Conservation (phyloP, 2,113 vertebrate species). For the Melanostigma gelatinosum region DNA sequence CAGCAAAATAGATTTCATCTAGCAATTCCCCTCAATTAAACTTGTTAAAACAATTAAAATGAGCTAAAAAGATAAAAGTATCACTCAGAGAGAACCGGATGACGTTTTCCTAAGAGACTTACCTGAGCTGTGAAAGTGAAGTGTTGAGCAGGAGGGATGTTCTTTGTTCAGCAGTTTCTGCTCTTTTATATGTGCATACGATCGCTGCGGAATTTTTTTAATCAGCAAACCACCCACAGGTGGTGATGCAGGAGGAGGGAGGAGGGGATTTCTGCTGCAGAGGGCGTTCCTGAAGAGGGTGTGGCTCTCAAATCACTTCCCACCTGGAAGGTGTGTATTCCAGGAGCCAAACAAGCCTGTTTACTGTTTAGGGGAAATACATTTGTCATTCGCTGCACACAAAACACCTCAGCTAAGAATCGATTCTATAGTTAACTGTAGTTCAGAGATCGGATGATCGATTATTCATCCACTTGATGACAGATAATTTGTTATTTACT, state of each 20-base stretch:
- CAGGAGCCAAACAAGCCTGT: background rate
- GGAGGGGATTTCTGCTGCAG: background rate
- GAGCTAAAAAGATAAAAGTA: too few species aligned
- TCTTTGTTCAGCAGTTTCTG: background rate
- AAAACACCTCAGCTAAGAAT: background rate
- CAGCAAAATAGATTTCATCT: too few species aligned
- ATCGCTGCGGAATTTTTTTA: background rate
- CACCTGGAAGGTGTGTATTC: too few species aligned
- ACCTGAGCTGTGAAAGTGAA: slow-evolving; percentile 22
- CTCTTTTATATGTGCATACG: background rate
- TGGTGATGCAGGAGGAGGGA: background rate
- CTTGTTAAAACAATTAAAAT: too few species aligned
- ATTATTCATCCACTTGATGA: background rate
- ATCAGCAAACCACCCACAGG: background rate
- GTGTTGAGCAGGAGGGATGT: background rate
- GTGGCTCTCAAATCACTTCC: slow-evolving; percentile 26
- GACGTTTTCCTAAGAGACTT: background rate
- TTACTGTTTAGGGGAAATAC: too few species aligned
- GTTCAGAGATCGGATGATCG: background rate
- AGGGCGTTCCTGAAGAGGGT: background rate
- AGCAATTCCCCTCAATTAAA: too few species aligned
- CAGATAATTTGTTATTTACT: background rate
- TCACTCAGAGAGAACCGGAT: too few species aligned
- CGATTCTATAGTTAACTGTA: background rate
- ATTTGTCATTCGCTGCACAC: background rate